Percentiles rank a stretch among this genome's conserved stretches.
These are phyloP conservation scores for Bilobella aurantiaca DNA, from an alignment of 1,140 invertebrate species.

Conservation along the genomic window DNA sequence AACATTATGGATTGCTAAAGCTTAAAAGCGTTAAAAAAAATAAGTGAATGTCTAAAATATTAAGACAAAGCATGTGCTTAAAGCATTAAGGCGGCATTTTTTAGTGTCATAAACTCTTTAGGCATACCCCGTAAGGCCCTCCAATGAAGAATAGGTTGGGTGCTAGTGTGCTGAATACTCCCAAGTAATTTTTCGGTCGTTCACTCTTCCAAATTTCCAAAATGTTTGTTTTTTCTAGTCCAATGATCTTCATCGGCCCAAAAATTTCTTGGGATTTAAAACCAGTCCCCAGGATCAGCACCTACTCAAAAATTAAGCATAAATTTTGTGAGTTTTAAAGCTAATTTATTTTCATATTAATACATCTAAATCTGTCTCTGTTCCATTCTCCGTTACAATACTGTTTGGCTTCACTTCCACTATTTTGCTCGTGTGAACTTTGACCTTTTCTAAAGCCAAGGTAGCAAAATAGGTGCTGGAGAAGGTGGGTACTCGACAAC, in stretches of 20 bases:
- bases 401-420: background rate
- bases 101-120: too few species aligned
- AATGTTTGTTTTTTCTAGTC: slow-evolving; percentile 15
- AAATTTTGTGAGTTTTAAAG: background rate
- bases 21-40: too few species aligned
- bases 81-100: too few species aligned
- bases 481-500: background rate
- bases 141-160: slow-evolving; percentile 16
- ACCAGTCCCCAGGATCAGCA: slow-evolving; percentile 23
- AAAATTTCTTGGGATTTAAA: slow-evolving; percentile 21
- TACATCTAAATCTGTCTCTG: too few species aligned
- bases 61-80: too few species aligned
- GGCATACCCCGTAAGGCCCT: slow-evolving; percentile 17
- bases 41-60: too few species aligned
- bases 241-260: slow-evolving; percentile 19
- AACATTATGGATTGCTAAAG: too few species aligned
- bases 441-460: background rate
- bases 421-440: background rate
- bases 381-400: background rate
- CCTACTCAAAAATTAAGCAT: slow-evolving; percentile 1
- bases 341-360: background rate
- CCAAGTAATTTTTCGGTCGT: slow-evolving; percentile 9
- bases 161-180: background rate
- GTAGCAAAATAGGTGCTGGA: background rate
- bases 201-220: slow-evolving; percentile 16